A percentile compares a stretch with the other conserved stretches of the same genome.
These are phyloP conservation scores for Cinara cedri DNA, from an alignment of 2,888 invertebrate species.

Conservation along the genomic window DNA sequence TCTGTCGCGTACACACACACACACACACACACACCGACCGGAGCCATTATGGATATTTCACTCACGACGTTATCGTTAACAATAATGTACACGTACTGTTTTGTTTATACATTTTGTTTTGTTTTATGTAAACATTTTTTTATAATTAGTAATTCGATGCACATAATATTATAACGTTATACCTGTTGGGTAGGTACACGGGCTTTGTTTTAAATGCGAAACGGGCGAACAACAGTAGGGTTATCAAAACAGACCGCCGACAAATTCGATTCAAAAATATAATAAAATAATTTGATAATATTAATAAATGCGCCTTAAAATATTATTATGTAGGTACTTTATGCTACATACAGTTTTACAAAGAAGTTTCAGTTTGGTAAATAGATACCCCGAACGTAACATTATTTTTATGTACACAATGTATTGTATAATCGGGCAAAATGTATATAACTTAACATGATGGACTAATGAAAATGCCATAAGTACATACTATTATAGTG, in stretches of 20 bases:
- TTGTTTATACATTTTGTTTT: too few species aligned
- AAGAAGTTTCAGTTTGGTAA: slow-evolving; percentile 19
- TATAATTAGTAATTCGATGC: too few species aligned
- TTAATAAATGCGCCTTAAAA: slow-evolving; percentile 39
- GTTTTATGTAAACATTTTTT: too few species aligned
- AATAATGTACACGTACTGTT: too few species aligned
- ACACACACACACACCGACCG: too few species aligned
- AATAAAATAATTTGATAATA: slow-evolving; percentile 25
- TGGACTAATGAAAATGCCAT: background rate
- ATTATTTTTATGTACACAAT: slow-evolving; percentile 21
- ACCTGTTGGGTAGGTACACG: too few species aligned
- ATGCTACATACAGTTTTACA: slow-evolving; percentile 14
- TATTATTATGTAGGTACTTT: slow-evolving; percentile 12
- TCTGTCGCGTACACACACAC: background rate
- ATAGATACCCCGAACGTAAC: slow-evolving; percentile 28
- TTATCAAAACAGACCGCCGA: background rate
- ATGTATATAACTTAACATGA: slow-evolving; percentile 21
- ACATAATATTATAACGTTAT: too few species aligned
- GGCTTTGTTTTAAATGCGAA: background rate
- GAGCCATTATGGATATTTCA: too few species aligned
- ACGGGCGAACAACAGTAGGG: background rate
- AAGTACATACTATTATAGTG: slow-evolving; percentile 23
- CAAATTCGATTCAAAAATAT: slow-evolving; percentile 21
- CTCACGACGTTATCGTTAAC: background rate
- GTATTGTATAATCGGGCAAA: background rate